Base-by-base conservation (phyloP, 2,113 vertebrate genomes). In the Bos taurus region DNA sequence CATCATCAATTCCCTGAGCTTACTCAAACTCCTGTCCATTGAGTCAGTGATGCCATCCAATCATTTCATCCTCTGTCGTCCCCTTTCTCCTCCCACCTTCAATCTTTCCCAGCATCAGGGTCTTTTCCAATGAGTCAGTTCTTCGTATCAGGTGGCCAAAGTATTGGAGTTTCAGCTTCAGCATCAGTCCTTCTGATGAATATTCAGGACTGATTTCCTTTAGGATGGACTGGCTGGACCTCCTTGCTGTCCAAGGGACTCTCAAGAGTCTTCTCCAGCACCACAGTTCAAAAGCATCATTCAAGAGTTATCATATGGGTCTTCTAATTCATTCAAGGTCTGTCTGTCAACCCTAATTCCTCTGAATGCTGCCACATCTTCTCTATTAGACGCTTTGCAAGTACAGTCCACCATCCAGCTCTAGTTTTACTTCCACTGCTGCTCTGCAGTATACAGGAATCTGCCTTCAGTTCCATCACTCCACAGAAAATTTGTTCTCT, bases 1-100 rank as follows among this genome's bases (percentile, higher is more conserved):
- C 5, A 3, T 25, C 36, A 40, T 6, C 21, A 74, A 6, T 11
- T 40, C 19, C 67, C 36, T 6, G n/a, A 40, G 36, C 10, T 74
- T 74, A 23, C 21, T 74, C 67, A 74, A 74, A 40, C 19, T 74
- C 67, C 21, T 40, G 10, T 74, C 21, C 67, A 74, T 40, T 0
- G 19, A 74, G 19, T 13, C 0, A 0, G 19, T 74, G 19, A 74
- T 74, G 36, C 19, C 21, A 25, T 74, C 19, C 36, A 40, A 40
- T 19, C 67, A 23, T 2, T 5, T 74, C 67, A 74, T 74, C 10
- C 10, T 71, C 19, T 71, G n/a, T 13, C 0, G 0, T 40, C 67
- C 67, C n/a, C n/a, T 71, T 71, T 12, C n/a, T 36, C 19, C 67
- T 71, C n/a, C 19, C 2, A 3, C 19, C n/a, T 71, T 71, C 67